Conservation (phyloP, 2,113 vertebrate genomes). For the Ibidorhyncha struthersii region DNA sequence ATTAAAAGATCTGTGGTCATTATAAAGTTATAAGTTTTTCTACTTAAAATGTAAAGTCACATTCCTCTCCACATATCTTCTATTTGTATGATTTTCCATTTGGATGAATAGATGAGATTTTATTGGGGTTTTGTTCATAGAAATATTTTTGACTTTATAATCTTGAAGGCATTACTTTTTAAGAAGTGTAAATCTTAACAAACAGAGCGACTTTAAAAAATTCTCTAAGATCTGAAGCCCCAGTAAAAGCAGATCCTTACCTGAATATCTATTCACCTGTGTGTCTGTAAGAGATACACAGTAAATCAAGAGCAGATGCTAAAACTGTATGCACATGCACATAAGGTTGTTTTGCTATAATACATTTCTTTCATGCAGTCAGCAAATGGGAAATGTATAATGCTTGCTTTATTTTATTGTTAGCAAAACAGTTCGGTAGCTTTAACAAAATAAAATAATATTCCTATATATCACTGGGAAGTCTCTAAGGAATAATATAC, state of each 20-base stretch:
- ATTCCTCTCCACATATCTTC: not conserved
- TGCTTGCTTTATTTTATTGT: slow-evolving; percentile 11
- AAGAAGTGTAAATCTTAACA: not conserved
- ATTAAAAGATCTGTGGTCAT: not conserved
- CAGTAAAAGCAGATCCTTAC: not conserved
- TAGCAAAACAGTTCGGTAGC: not conserved
- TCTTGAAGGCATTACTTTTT: not conserved
- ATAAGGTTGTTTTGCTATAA: not conserved
- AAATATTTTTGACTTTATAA: not conserved
- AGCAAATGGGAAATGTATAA: not conserved
- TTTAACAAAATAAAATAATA: not conserved
- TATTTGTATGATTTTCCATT: not conserved
- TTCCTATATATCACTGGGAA: not conserved
- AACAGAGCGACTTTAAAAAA: not conserved
- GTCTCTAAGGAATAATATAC: not conserved
- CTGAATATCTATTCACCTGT: not conserved
- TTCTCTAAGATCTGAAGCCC: not conserved
- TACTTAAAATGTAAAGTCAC: not conserved
- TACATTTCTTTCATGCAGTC: not conserved
- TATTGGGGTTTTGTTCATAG: not conserved
- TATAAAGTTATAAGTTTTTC: not conserved
- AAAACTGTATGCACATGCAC: not conserved
- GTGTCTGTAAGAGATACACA: not conserved
- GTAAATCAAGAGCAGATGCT: not conserved
- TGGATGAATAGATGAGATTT: not conserved